phyloP scores from a whole-genome alignment of 2,797 vertebrate genomes.

The Rhinella marina region DNA sequence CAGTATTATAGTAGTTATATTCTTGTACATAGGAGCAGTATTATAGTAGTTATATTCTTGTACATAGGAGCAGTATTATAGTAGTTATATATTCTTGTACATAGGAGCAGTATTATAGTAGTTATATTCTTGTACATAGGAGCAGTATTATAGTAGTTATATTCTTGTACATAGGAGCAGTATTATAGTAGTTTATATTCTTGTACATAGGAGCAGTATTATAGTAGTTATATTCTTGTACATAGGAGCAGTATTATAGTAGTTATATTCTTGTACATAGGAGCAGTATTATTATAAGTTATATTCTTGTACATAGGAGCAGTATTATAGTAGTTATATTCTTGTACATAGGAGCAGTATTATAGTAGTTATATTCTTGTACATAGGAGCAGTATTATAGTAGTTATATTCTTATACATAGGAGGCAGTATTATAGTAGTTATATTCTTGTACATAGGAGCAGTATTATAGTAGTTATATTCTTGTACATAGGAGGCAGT shows the following conservation, averaged over 20 bases:
- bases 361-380: background rate
- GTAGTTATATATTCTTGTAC: too few relatives aligned
- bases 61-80: conserved; percentile 2
- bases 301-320: background rate
- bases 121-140: too few relatives aligned
- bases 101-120: too few relatives aligned
- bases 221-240: conserved; percentile 12
- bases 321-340: too few relatives aligned
- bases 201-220: conserved; percentile 1
- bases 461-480: too few relatives aligned
- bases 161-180: background rate
- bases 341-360: background rate
- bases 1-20: too few relatives aligned
- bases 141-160: too few relatives aligned
- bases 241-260: background rate
- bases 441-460: too few relatives aligned
- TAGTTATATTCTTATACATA: background rate
- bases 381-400: background rate
- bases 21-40: background rate
- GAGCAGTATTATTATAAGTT: conserved; percentile 11
- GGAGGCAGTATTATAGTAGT: too few relatives aligned
- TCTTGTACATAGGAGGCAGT: too few relatives aligned
- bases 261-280: conserved; percentile 5
- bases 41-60: background rate
- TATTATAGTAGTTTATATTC: background rate